Evolutionary conservation across 1,140 invertebrate genomes (phyloP).

Genomic region (Carcinoscorpius rotundicauda): DNA sequence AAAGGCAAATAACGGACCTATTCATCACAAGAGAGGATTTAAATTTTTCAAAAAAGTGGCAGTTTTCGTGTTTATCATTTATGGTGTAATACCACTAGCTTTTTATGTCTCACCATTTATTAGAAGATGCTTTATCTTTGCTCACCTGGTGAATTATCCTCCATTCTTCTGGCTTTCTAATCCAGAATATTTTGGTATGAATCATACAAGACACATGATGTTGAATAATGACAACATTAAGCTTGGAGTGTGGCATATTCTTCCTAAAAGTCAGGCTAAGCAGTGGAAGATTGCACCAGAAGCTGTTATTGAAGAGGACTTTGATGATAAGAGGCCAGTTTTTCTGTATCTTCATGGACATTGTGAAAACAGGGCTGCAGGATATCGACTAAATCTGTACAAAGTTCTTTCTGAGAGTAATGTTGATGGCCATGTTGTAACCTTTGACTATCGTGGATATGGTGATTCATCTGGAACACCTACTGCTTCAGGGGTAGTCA

Average conservation of each 20-base stretch:
- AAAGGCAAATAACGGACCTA: too few species aligned
- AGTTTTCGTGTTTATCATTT: conserved; percentile 14
- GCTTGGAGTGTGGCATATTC: conserved; percentile 20
- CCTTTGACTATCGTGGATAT: conserved; percentile 84
- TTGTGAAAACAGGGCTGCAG: conserved; percentile 62
- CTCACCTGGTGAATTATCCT: conserved; percentile 18
- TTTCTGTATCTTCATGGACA: conserved; percentile 80
- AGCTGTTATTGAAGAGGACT: conserved; percentile 6
- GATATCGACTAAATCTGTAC: conserved; percentile 70
- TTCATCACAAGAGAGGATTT: neutral
- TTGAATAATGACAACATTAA: conserved; percentile 10
- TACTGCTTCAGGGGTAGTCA: conserved; percentile 29
- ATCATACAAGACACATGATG: conserved; percentile 18
- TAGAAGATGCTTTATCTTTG: conserved; percentile 18
- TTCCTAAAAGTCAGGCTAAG: neutral
- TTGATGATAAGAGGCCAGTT: conserved; percentile 38
- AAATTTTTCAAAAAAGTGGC: conserved; percentile 6
- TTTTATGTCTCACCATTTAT: conserved; percentile 18
- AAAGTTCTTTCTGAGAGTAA: conserved; percentile 47
- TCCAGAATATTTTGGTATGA: conserved; percentile 17
- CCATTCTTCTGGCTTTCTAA: conserved; percentile 15
- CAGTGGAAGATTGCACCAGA: conserved; percentile 1
- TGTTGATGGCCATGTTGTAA: conserved; percentile 69
- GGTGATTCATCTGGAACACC: conserved; percentile 66
- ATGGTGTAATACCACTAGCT: conserved; percentile 17